These are phyloP conservation scores for Odontomachus brunneus DNA, from an alignment of 1,140 invertebrate species.

Conservation along the genomic window DNA sequence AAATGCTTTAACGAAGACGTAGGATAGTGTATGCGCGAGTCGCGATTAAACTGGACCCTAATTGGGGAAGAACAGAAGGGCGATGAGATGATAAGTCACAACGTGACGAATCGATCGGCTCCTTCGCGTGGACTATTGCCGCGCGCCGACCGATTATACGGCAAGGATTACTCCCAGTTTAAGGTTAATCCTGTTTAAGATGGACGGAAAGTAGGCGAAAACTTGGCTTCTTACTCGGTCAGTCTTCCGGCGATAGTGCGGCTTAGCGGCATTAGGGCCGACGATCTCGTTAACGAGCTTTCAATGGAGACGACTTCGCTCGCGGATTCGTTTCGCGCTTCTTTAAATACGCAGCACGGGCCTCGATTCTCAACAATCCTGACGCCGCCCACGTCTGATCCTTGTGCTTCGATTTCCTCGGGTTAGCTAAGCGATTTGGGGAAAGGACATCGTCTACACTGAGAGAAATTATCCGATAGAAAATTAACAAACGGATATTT, in stretches of 20 bases:
- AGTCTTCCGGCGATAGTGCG: constrained; percentile 73
- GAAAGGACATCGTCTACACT: too few relatives aligned
- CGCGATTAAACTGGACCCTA: not conserved
- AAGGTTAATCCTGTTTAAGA: constrained; percentile 80
- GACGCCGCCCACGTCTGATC: constrained; percentile 3
- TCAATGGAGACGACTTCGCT: constrained; percentile 68
- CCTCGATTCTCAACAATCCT: constrained; percentile 35
- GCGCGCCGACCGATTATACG: constrained; percentile 67
- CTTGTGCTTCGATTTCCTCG: not conserved
- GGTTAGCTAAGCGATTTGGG: not conserved
- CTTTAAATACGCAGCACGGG: constrained; percentile 49
- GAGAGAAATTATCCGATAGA: too few relatives aligned
- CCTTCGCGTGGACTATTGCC: constrained; percentile 31
- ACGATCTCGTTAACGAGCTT: constrained; percentile 78
- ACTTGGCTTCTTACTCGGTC: constrained; percentile 76
- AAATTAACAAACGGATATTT: too few relatives aligned
- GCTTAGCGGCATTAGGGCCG: constrained; percentile 77
- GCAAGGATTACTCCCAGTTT: constrained; percentile 77
- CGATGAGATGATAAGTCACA: constrained; percentile 35
- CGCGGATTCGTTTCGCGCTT: constrained; percentile 42
- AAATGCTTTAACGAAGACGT: not conserved
- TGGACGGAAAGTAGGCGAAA: constrained; percentile 78
- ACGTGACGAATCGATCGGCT: constrained; percentile 60
- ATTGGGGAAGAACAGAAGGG: constrained; percentile 22
- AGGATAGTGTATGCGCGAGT: not conserved